Conservation (phyloP, 2,113 vertebrate species). For the Forbesichthys agassizii region DNA sequence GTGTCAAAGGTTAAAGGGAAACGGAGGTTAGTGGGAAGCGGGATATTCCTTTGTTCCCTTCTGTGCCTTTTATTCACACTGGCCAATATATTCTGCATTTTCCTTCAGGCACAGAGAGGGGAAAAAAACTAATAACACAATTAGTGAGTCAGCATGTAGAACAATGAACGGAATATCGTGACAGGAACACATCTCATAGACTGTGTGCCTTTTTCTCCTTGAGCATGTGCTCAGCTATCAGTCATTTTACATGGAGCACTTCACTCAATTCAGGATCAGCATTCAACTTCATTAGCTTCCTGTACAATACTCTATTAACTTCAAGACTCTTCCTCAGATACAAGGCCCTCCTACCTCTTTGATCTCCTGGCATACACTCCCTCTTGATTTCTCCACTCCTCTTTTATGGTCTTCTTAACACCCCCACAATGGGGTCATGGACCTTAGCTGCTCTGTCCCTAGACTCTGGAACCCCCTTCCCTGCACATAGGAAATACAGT, state of each 20-base stretch:
- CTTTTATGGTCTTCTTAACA: too few species aligned
- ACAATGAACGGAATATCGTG: constrained; percentile 46
- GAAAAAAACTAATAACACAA: constrained; percentile 42
- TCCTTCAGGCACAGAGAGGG: constrained; percentile 24
- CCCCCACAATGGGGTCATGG: too few species aligned
- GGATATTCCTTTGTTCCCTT: constrained; percentile 34
- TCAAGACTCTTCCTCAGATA: too few species aligned
- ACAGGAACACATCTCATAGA: constrained; percentile 51
- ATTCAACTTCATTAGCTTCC: not conserved
- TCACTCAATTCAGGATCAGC: too few species aligned
- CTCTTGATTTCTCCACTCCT: too few species aligned
- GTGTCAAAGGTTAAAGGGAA: constrained; percentile 64
- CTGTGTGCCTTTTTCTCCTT: constrained; percentile 5
- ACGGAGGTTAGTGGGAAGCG: constrained; percentile 47
- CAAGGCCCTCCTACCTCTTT: too few species aligned
- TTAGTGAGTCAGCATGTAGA: constrained; percentile 62
- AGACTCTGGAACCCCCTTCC: too few species aligned
- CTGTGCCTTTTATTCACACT: constrained; percentile 37
- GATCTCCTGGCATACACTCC: too few species aligned
- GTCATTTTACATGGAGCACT: too few species aligned
- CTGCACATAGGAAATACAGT: too few species aligned
- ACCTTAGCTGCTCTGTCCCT: too few species aligned
- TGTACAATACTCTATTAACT: too few species aligned
- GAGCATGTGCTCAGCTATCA: constrained; percentile 39
- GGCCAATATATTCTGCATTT: constrained; percentile 22